phyloP scores from a whole-genome alignment of 2,797 vertebrate species.

The Mormyrus proboscirostris region DNA sequence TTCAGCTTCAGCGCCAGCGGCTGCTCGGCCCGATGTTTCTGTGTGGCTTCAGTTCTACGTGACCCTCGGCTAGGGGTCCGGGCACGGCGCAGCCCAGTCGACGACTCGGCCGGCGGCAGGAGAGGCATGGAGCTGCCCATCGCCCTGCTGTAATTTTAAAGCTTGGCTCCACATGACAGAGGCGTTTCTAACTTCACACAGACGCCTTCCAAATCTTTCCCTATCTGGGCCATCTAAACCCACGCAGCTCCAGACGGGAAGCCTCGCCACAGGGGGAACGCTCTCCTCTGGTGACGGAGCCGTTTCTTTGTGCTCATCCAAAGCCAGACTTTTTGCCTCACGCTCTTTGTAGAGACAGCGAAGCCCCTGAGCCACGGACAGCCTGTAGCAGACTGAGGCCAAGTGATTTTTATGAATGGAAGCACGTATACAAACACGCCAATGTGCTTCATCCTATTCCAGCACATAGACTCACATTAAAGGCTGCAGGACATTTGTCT shows the following conservation, averaged over 20 bases:
- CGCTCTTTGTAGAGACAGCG: constrained; percentile 34
- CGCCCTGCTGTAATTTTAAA: not conserved
- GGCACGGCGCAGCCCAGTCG: not conserved
- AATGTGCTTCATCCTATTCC: not conserved
- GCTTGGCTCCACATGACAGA: not conserved
- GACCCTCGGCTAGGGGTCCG: not conserved
- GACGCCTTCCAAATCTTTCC: not conserved
- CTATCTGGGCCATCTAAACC: not conserved
- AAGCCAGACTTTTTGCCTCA: constrained; percentile 51
- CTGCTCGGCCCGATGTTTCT: not conserved
- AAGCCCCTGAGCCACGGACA: constrained; percentile 51
- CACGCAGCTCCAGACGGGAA: not conserved
- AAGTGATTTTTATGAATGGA: not conserved
- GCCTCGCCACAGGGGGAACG: not conserved
- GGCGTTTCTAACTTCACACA: not conserved
- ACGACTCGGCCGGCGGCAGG: not conserved
- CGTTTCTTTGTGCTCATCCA: constrained; percentile 41
- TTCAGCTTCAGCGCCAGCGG: not conserved
- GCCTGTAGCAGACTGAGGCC: constrained; percentile 10
- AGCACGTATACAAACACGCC: not conserved
- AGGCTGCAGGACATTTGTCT: not conserved
- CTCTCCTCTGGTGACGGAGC: not conserved
- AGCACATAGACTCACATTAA: not conserved
- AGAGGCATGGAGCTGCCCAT: not conserved
- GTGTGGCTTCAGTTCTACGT: not conserved